Evolutionary conservation across 2,888 invertebrate species (phyloP).

Genomic region (Mythimna vitellina): DNA sequence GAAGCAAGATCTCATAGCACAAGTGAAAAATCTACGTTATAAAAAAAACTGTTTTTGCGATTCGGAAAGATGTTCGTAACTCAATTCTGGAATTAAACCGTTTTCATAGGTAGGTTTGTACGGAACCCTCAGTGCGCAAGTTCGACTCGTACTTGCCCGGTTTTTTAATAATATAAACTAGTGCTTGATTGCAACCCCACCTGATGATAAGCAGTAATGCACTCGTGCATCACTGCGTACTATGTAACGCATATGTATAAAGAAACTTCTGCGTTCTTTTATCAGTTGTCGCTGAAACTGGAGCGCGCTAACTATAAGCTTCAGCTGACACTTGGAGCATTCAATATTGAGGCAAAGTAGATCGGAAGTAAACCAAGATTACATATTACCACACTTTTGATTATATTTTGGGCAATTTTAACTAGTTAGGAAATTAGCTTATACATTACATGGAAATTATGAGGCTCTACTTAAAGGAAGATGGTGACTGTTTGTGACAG

Average conservation of each 20-base stretch:
- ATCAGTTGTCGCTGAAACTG: neutral
- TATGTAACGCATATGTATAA: neutral
- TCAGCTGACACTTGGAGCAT: slow-evolving; percentile 52
- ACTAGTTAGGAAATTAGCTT: slow-evolving; percentile 33
- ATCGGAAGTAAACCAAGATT: slow-evolving; percentile 49
- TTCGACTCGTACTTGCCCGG: too few species aligned
- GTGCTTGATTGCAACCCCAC: too few species aligned
- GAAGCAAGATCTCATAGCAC: too few species aligned
- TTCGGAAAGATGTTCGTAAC: too few species aligned
- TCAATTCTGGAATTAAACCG: too few species aligned
- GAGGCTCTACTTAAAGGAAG: neutral
- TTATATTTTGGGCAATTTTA: slow-evolving; percentile 8
- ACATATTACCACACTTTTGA: slow-evolving; percentile 20
- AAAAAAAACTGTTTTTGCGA: too few species aligned
- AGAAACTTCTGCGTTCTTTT: slow-evolving; percentile 18
- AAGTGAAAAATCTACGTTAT: too few species aligned
- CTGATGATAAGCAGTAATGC: too few species aligned
- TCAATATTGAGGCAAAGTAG: slow-evolving; percentile 50
- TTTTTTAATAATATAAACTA: too few species aligned
- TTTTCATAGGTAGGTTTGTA: too few species aligned
- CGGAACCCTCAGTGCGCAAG: too few species aligned
- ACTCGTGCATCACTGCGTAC: too few species aligned
- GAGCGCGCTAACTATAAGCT: slow-evolving; percentile 43
- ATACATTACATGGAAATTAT: neutral
- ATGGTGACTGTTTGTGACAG: slow-evolving; percentile 4